These are phyloP conservation scores for Epinephelus malabaricus DNA, from an alignment of 2,797 vertebrate genomes.

Conservation along the genomic window DNA sequence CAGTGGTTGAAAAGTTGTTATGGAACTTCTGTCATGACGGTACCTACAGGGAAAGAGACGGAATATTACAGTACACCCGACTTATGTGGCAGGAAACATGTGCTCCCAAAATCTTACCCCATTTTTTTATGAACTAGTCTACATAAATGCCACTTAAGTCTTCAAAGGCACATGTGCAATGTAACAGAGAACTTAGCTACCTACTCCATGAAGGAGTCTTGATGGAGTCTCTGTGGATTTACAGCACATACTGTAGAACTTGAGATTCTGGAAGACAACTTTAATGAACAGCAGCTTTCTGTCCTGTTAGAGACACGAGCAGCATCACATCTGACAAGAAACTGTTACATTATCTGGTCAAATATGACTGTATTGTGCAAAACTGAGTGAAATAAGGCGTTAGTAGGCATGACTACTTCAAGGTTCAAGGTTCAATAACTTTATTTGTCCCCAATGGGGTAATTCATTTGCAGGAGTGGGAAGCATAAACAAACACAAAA, in stretches of 20 bases:
- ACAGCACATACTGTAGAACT: background rate
- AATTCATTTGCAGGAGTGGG: no score
- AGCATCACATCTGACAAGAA: background rate
- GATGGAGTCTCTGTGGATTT: background rate
- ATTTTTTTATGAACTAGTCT: background rate
- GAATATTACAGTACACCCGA: background rate
- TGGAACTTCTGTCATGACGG: background rate
- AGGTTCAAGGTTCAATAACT: no score
- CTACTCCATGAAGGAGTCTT: background rate
- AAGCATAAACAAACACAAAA: no score
- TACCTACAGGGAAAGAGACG: background rate
- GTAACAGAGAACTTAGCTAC: background rate
- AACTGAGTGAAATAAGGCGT: background rate
- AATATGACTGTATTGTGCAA: background rate
- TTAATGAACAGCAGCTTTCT: background rate
- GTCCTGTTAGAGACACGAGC: background rate
- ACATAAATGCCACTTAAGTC: background rate
- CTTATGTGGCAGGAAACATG: constrained; percentile 24
- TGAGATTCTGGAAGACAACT: background rate
- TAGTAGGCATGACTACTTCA: background rate
- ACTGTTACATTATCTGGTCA: background rate
- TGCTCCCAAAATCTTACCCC: constrained; percentile 10
- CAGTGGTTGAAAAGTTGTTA: background rate
- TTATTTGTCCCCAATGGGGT: no score
- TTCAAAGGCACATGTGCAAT: background rate